These are phyloP conservation scores for Portevinia maculata DNA, from an alignment of 2,888 invertebrate species.

Conservation along the genomic window DNA sequence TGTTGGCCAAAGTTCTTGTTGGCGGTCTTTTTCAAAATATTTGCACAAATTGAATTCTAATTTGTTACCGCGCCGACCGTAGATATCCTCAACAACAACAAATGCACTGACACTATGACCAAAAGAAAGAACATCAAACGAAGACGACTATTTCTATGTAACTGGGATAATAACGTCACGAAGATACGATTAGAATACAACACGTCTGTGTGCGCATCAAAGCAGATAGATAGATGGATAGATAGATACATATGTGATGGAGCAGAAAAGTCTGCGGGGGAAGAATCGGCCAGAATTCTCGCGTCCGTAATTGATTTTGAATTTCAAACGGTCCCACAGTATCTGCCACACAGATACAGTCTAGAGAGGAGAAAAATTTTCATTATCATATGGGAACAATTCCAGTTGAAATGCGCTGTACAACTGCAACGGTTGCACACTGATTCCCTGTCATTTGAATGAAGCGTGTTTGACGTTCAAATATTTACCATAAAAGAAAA, in stretches of 20 bases:
- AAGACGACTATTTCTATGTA: slow-evolving; percentile 58
- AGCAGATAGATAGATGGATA: slow-evolving; percentile 2
- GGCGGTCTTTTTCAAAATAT: slow-evolving; percentile 73
- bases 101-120: slow-evolving; percentile 36
- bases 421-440: not conserved
- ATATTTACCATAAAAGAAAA: slow-evolving; percentile 73
- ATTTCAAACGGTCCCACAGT: slow-evolving; percentile 38
- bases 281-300: slow-evolving; percentile 55
- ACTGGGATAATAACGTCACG: slow-evolving; percentile 74
- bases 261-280: not conserved
- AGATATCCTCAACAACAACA: not conserved
- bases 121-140: slow-evolving; percentile 64
- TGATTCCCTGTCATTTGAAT: slow-evolving; percentile 40
- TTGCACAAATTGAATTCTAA: slow-evolving; percentile 74
- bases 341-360: not conserved
- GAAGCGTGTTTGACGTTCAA: slow-evolving; percentile 69
- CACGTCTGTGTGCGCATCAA: slow-evolving; percentile 64
- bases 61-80: slow-evolving; percentile 47
- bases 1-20: slow-evolving; percentile 60
- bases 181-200: slow-evolving; percentile 72
- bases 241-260: slow-evolving; percentile 39
- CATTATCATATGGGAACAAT: slow-evolving; percentile 70
- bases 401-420: slow-evolving; percentile 34
- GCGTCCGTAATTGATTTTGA: slow-evolving; percentile 69
- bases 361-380: slow-evolving; percentile 56